phyloP scores from a whole-genome alignment of 2,113 vertebrate species.

The Falco punctatus region DNA sequence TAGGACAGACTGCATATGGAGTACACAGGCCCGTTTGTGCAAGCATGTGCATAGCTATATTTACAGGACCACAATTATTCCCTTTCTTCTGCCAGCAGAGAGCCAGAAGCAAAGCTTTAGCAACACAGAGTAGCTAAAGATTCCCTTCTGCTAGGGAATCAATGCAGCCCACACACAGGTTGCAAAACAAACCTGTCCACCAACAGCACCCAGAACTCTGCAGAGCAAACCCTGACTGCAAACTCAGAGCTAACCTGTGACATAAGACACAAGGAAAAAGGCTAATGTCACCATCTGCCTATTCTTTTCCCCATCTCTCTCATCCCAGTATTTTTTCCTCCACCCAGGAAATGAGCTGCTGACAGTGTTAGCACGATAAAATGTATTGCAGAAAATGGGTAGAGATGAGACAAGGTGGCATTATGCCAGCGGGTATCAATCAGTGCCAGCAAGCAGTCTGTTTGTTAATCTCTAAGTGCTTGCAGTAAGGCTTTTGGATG shows the following conservation, averaged over 20 bases:
- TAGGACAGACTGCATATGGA: conserved; percentile 17
- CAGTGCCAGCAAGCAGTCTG: neutral
- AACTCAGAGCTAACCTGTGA: neutral
- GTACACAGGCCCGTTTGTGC: conserved; percentile 30
- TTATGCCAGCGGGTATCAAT: conserved; percentile 15
- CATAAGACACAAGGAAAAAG: neutral
- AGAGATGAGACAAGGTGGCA: conserved; percentile 3
- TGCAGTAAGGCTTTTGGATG: neutral
- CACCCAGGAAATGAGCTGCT: neutral
- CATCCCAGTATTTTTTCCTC: neutral
- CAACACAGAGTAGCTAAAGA: conserved; percentile 7
- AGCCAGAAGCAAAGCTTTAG: conserved; percentile 53
- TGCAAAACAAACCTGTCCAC: conserved; percentile 45
- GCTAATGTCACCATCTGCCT: neutral
- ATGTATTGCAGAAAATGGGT: neutral
- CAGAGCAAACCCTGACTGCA: neutral
- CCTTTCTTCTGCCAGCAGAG: conserved; percentile 51
- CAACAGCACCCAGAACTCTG: conserved; percentile 19
- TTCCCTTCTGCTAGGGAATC: conserved; percentile 30
- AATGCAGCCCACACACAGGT: conserved; percentile 17
- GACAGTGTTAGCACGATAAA: neutral
- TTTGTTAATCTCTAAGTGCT: neutral
- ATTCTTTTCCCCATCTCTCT: neutral
- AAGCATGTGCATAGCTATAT: conserved; percentile 60
- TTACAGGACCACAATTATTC: conserved; percentile 60